A percentile compares a stretch with the other conserved stretches of the same genome.
Evolutionary conservation across 2,888 invertebrate genomes (phyloP).

Genomic region (Lysandra coridon): DNA sequence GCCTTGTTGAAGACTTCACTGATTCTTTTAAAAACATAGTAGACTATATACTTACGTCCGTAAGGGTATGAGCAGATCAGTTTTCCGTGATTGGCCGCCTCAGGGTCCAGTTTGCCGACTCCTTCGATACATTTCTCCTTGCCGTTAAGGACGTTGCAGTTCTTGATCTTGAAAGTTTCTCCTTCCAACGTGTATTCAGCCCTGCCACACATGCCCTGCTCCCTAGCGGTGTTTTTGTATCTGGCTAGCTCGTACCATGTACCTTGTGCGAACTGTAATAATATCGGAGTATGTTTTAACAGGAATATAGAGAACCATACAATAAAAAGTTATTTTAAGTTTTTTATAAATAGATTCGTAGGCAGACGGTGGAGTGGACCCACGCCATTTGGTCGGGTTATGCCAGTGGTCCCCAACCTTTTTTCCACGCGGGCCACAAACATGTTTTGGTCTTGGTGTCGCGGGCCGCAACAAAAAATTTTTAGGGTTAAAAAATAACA

Average conservation of each 20-base stretch:
- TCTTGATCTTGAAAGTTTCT: constrained; percentile 60
- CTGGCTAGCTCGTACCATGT: constrained; percentile 44
- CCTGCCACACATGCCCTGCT: constrained; percentile 47
- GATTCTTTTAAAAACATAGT: too few relatives aligned
- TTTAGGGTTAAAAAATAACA: too few relatives aligned
- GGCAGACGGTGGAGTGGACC: too few relatives aligned
- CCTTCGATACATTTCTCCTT: constrained; percentile 62
- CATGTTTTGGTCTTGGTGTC: too few relatives aligned
- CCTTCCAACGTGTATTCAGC: constrained; percentile 79
- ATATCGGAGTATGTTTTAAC: neutral
- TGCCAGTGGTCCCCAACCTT: too few relatives aligned
- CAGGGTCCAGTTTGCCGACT: constrained; percentile 56
- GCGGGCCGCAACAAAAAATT: too few relatives aligned
- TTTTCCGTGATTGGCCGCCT: constrained; percentile 53
- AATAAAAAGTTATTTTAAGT: too few relatives aligned
- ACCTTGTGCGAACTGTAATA: constrained; percentile 56
- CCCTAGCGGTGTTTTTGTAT: constrained; percentile 39
- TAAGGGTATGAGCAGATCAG: constrained; percentile 55
- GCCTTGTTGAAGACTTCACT: too few relatives aligned
- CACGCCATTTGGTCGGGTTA: too few relatives aligned
- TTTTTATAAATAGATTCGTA: too few relatives aligned
- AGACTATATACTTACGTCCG: constrained; percentile 50
- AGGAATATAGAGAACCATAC: neutral
- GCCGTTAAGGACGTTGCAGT: constrained; percentile 58
- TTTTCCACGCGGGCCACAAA: too few relatives aligned